phyloP scores from a whole-genome alignment of 2,888 invertebrate species.

The Rhagonycha fulva region DNA sequence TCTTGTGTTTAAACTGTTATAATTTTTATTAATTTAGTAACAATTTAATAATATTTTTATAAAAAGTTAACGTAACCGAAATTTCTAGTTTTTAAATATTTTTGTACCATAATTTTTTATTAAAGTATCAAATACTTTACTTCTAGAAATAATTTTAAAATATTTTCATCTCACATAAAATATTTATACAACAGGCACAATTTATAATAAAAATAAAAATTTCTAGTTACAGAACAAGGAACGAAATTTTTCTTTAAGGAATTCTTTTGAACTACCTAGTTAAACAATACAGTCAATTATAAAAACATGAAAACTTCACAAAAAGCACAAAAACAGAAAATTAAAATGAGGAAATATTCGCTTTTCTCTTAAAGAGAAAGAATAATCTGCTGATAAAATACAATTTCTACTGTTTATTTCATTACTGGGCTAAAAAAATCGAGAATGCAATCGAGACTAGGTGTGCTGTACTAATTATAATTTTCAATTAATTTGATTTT shows the following conservation, averaged over 20 bases:
- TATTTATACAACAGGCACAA: conserved; percentile 1
- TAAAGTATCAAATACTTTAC: neutral
- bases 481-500: neutral
- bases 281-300: neutral
- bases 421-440: neutral
- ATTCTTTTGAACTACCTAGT: neutral
- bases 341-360: neutral
- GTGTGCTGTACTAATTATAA: neutral
- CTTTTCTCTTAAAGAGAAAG: neutral
- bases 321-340: neutral
- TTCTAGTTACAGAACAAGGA: neutral
- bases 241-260: neutral
- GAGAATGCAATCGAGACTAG: neutral
- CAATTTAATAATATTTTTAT: conserved; percentile 14
- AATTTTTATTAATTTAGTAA: neutral
- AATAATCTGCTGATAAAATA: neutral
- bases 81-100: neutral
- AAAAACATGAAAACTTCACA: neutral
- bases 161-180: neutral
- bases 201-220: neutral
- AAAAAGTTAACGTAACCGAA: conserved; percentile 11
- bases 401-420: neutral
- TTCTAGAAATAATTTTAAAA: neutral
- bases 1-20: neutral
- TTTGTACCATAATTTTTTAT: neutral